Evolutionary conservation across 37 sponge, comb jelly and placozoan species (phyloP).

Genomic region (Bolinopsis microptera): DNA sequence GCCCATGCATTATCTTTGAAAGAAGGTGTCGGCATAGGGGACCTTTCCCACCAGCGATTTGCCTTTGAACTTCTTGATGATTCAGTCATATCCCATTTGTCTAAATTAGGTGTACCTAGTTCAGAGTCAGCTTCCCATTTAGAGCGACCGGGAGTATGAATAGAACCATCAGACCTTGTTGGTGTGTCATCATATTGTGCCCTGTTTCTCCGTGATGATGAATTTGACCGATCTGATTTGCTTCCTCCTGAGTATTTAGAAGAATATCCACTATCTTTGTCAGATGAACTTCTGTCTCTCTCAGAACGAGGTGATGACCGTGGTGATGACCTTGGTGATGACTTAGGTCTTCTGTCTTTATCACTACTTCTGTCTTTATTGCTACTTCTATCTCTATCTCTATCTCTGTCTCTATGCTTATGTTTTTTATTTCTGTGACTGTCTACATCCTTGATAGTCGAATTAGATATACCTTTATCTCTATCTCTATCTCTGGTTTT

Average conservation of each 20-base stretch:
- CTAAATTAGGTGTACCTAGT: slow-evolving; percentile 11
- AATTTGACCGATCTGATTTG: not conserved
- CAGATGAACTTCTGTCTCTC: slow-evolving; percentile 14
- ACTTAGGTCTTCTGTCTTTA: slow-evolving; percentile 56
- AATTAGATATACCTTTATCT: slow-evolving; percentile 39
- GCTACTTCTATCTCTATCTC: not conserved
- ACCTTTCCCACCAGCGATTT: slow-evolving; percentile 69
- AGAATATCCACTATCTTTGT: slow-evolving; percentile 43
- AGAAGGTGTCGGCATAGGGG: slow-evolving; percentile 93
- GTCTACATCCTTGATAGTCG: not conserved
- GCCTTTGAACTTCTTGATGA: not conserved
- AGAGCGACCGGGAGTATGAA: slow-evolving; percentile 79
- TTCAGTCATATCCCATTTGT: slow-evolving; percentile 77
- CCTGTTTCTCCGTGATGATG: not conserved
- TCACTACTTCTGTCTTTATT: slow-evolving; percentile 50
- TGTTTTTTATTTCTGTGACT: not conserved
- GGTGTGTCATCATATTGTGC: not conserved
- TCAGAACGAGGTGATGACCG: not conserved
- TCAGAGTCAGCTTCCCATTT: slow-evolving; percentile 78
- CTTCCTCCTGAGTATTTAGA: no score
- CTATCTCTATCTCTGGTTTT: slow-evolving; percentile 67
- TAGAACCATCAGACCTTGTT: not conserved
- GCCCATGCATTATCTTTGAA: slow-evolving; percentile 93
- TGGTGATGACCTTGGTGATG: not conserved
- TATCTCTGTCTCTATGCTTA: not conserved